Percentiles rank a stretch among this genome's conserved stretches.
phyloP scores from a whole-genome alignment of 1,140 invertebrate genomes.

The Bombus turneri region DNA sequence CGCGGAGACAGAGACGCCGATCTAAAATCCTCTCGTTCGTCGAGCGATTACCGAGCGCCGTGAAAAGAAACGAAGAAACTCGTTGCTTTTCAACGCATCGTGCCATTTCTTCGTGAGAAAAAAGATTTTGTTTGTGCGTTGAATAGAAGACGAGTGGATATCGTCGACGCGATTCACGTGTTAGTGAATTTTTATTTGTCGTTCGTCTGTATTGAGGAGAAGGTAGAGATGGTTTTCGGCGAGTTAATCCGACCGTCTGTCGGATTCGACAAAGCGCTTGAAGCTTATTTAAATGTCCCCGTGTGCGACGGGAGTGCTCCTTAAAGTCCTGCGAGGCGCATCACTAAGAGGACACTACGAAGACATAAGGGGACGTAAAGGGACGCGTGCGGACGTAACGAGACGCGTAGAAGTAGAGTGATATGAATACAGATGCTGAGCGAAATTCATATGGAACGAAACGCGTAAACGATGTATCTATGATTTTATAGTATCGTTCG shows the following conservation, averaged over 20 bases:
- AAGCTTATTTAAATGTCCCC: constrained; percentile 47
- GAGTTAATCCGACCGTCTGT: constrained; percentile 20
- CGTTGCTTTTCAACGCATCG: background rate
- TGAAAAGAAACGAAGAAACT: background rate
- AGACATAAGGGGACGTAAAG: constrained; percentile 50
- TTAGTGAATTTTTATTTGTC: background rate
- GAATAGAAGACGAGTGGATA: background rate
- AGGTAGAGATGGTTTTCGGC: background rate
- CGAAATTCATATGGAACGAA: background rate
- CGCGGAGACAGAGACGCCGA: constrained; percentile 22
- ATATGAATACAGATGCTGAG: constrained; percentile 42
- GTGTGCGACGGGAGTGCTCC: background rate
- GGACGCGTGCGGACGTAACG: constrained; percentile 39
- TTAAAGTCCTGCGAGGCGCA: constrained; percentile 15
- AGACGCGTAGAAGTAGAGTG: constrained; percentile 52
- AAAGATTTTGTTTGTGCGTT: background rate
- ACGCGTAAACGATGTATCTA: background rate
- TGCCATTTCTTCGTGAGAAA: background rate
- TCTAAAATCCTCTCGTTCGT: constrained; percentile 17
- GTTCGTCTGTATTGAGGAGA: no score
- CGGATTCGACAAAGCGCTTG: constrained; percentile 29
- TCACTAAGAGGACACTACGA: background rate
- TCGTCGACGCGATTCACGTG: background rate
- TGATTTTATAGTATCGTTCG: no score
- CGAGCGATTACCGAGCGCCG: background rate